Percentiles rank a stretch among this genome's conserved stretches.
Conservation (phyloP, 2,888 invertebrate genomes). For the Drosophila multiciliata region DNA sequence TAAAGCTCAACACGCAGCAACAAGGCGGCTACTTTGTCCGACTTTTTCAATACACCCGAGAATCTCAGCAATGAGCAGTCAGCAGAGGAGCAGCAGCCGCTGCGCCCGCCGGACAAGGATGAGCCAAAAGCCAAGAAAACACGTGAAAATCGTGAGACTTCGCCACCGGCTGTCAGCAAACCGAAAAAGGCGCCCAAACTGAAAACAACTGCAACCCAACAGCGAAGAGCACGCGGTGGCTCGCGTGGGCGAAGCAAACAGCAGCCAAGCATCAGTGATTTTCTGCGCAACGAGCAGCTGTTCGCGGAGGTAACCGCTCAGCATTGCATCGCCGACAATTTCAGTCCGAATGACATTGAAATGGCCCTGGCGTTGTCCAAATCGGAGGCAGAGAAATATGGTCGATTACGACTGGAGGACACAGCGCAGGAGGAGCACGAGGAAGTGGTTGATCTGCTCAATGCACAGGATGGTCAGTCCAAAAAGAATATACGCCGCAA, state of each 20-base stretch:
- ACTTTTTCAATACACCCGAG: conserved; percentile 68
- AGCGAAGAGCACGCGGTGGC: conserved; percentile 39
- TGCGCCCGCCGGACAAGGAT: conserved; percentile 25
- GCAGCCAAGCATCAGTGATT: conserved; percentile 81
- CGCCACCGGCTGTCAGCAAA: conserved; percentile 50
- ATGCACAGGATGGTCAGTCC: conserved; percentile 48
- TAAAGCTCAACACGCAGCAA: conserved; percentile 64
- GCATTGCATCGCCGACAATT: conserved; percentile 85
- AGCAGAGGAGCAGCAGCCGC: not conserved
- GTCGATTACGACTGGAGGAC: conserved; percentile 32
- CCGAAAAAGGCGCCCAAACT: conserved; percentile 74
- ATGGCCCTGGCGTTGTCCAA: conserved; percentile 89
- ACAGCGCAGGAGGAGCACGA: conserved; percentile 54
- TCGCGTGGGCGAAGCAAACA: conserved; percentile 55
- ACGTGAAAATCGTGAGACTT: conserved; percentile 53
- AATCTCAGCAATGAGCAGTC: conserved; percentile 17
- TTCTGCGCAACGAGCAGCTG: conserved; percentile 82
- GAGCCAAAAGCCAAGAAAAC: conserved; percentile 44
- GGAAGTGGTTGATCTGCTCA: conserved; percentile 42
- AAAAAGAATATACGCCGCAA: conserved; percentile 85
- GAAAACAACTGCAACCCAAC: conserved; percentile 28
- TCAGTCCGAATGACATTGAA: conserved; percentile 88
- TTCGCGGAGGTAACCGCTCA: conserved; percentile 82
- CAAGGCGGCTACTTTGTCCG: conserved; percentile 55
- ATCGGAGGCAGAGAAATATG: conserved; percentile 84